Evolutionary conservation across 30 jellyfish, hydroid and myxozoan species (phyloP), one percentile per base, ranked within the genome.

Genomic region (Pseudorhiza aurosa): DNA sequence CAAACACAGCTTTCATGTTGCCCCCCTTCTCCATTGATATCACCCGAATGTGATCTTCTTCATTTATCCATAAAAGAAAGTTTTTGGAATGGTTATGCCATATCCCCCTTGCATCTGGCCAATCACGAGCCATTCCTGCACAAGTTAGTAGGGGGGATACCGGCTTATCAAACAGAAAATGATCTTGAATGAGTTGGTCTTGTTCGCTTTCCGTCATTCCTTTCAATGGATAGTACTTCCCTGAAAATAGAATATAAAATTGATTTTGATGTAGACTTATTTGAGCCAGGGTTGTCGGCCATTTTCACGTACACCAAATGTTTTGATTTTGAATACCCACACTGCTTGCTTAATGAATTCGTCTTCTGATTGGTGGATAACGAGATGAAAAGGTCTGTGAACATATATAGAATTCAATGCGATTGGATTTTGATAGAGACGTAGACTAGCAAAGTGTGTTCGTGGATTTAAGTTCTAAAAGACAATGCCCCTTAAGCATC

Each of bases 51-150:
- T 87, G 96, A 51, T 87, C 96, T 57, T 87, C 96, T 68, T 87
- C 96, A 62, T 87, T 87, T 19, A 87, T 72, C 96, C 96, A 87
- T 21, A 87, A 32, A 5, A 87, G 85, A 72, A 87, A 87, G 59
- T 79, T 82, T 64, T 87, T 87, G 25, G 68, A 50, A 15, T 78
- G 49, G 59, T 87, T 87, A 30, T 87, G 96, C 93, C 93, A 87
- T 46, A 87, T 87, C 12, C 96, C 96, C 2, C 96, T 63, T 9
- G 94, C 96, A 36, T 79, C 93, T 25, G 96, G 93, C 96, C 96
- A 87, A 47, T 87, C 96, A 15, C 96, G 89, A 10, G 93, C 93
- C 96, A 87, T 58, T 0, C 90, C 83, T 17, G 96, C 90, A 26
- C 85, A 77, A 5, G 90, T 70, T 22, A 77, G 77, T 11, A 77